Base-by-base conservation (phyloP, 2,797 vertebrate species). In the Orestias chungarensis region DNA sequence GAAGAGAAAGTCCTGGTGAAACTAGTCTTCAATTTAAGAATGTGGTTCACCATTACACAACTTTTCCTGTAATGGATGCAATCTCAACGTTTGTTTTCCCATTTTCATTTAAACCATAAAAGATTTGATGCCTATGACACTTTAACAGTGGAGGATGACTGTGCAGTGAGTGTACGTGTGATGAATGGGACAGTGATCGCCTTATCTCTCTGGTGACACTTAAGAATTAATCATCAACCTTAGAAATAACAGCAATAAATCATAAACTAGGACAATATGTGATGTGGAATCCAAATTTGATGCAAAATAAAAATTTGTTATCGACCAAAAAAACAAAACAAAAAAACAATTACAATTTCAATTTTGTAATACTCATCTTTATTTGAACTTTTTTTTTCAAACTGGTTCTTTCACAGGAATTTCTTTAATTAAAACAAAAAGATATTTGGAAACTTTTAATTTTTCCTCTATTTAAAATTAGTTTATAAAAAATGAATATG, bases 211-310 rank as follows among this genome's bases (percentile, higher is more conserved):
- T 62, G 33, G 35, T 62, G 59, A 38, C 1, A n/a, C 35, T 40
- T 62, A 14, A 62, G 20, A 62, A 62, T 38, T 62, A 61, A 61
- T 62, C 33, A 62, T 62, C 59, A 62, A 40, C 33, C 59, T 38
- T 62, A 62, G 20, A 62, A 62, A 62, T 57, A 57, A 33, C 54
- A 57, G 17, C 54, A 62, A n/a, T 62, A 40, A 62, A 62, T 20
- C 35, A 62, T 14, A 40, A 61, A 38, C 20, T 38, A n/a, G 10
- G 18, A 40, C 12, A 10, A 40, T 14, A 14, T 1, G 11, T 40
- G 10, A 62, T 14, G 33, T 23, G 20, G 10, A 61, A n/a, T 62
- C 11, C 20, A 40, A n/a, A 38, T 38, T 38, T 15, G 20, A 61
- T 55, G 52, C 27, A 35, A 59, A 61, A 61, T n/a, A 35, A 20